Conservation (phyloP, 37 sponge, comb jelly and placozoan species). For the Tethya wilhelma region DNA sequence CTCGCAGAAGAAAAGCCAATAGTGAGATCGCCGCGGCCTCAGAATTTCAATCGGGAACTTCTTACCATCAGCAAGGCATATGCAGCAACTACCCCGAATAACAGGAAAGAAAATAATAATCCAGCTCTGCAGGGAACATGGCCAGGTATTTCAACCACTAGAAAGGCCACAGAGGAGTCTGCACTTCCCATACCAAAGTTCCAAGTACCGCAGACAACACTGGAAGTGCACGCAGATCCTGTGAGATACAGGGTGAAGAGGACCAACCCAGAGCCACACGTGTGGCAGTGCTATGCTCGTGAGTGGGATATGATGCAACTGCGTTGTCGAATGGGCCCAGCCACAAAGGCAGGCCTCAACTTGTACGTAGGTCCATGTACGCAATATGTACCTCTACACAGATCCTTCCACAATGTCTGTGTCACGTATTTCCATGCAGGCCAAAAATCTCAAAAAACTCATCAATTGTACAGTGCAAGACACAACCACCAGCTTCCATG, state of each 20-base stretch:
- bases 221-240: conserved; percentile 38
- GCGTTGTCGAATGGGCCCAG: conserved; percentile 1
- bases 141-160: conserved; percentile 36
- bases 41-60: conserved; percentile 6
- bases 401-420: too few species aligned
- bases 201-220: conserved; percentile 8
- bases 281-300: conserved; percentile 51
- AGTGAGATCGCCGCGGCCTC: conserved; percentile 54
- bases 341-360: not conserved
- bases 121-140: conserved; percentile 10
- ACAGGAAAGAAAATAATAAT: not conserved
- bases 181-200: conserved; percentile 13
- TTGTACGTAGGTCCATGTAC: too few species aligned
- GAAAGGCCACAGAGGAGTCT: conserved; percentile 30
- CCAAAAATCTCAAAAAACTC: not conserved
- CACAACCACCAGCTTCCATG: too few species aligned
- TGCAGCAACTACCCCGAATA: not conserved
- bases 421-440: too few species aligned
- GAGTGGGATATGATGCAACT: conserved; percentile 60
- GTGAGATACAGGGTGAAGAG: not conserved
- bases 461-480: too few species aligned
- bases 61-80: not conserved
- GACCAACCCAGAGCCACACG: not conserved
- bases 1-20: conserved; percentile 46
- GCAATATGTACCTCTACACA: too few species aligned